phyloP scores from a whole-genome alignment of 1,140 invertebrate genomes.

The Steinernema feltiae region DNA sequence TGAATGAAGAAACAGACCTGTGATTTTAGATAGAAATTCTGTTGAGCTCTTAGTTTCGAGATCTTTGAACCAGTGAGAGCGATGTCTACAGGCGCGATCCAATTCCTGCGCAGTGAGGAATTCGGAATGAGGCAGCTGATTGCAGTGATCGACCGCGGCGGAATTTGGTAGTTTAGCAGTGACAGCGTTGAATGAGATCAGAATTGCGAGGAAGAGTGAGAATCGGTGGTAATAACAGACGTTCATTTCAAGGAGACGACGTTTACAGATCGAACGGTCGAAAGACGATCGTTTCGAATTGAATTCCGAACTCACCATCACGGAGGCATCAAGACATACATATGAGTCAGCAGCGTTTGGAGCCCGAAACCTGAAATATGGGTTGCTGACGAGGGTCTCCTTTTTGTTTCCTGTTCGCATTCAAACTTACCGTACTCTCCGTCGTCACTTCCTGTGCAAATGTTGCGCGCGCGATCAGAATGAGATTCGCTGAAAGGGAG shows the following conservation, averaged over 20 bases:
- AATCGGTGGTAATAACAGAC: no score
- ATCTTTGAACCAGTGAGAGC: constrained; percentile 37
- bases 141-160: constrained; percentile 14
- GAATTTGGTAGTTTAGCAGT: neutral
- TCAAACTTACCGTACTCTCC: neutral
- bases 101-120: constrained; percentile 38
- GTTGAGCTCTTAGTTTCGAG: constrained; percentile 3
- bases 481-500: neutral
- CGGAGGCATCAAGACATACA: constrained; percentile 5
- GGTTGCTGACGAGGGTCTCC: neutral
- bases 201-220: constrained; percentile 11
- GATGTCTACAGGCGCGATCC: constrained; percentile 41
- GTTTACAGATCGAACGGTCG: no score
- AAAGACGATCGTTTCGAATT: neutral
- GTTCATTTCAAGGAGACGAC: neutral
- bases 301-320: neutral
- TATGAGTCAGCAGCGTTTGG: neutral
- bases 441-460: neutral
- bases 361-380: neutral
- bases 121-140: constrained; percentile 30
- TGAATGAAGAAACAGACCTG: constrained; percentile 30
- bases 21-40: constrained; percentile 23
- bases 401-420: neutral
- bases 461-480: neutral
- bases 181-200: constrained; percentile 14